phyloP scores from a whole-genome alignment of 1,140 invertebrate species.

The Aphidius gifuensis region DNA sequence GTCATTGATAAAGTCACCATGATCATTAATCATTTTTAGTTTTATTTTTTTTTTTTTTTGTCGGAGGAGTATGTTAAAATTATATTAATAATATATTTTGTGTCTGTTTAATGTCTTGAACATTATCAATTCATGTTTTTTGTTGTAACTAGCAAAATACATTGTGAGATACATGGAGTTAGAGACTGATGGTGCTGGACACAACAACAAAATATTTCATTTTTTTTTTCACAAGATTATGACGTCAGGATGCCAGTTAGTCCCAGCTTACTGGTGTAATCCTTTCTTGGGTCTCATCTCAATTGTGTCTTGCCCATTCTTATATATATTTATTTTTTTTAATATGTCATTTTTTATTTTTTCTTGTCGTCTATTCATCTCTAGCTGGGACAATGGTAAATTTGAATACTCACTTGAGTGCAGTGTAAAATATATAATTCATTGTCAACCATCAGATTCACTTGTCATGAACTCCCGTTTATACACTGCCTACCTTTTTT shows the following conservation, averaged over 20 bases:
- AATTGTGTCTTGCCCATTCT: constrained; percentile 1
- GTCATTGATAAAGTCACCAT: background rate
- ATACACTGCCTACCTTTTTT: background rate
- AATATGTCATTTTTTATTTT: background rate
- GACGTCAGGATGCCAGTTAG: constrained; percentile 52
- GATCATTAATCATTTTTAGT: constrained; percentile 2
- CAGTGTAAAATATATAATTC: background rate
- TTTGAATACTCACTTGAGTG: constrained; percentile 1
- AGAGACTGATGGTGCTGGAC: no score
- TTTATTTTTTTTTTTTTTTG: no score
- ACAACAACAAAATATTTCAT: no score
- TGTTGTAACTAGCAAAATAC: no score
- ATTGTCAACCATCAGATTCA: background rate
- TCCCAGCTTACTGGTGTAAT: constrained; percentile 52
- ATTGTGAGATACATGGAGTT: no score
- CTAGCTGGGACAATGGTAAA: constrained; percentile 5
- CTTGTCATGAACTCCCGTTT: no score
- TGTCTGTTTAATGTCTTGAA: no score
- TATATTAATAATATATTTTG: no score
- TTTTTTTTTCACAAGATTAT: constrained; percentile 52
- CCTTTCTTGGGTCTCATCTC: constrained; percentile 36
- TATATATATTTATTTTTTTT: constrained; percentile 3
- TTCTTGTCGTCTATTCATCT: background rate
- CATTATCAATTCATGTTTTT: no score
- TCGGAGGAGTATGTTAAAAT: background rate